Evolutionary conservation across 2,113 vertebrate species (phyloP).

Genomic region (Laticauda laticaudata): DNA sequence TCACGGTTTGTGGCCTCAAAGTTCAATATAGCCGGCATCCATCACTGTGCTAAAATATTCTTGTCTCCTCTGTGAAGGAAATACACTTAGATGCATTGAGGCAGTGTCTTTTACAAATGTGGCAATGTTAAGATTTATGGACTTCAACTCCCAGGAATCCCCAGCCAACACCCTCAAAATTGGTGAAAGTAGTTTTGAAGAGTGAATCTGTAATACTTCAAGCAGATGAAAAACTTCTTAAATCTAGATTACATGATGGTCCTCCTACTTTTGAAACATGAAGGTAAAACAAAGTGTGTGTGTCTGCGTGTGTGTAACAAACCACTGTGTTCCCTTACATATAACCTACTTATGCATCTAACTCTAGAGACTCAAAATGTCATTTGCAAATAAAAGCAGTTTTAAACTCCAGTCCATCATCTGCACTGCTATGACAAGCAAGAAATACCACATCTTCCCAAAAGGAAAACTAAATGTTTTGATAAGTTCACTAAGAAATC

Average conservation of each 20-base stretch:
- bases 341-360: neutral
- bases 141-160: neutral
- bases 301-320: neutral
- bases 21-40: neutral
- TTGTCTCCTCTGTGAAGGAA: neutral
- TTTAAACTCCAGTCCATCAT: neutral
- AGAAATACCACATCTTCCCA: slow-evolving; percentile 3
- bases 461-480: slow-evolving; percentile 15
- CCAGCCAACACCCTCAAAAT: neutral
- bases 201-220: neutral
- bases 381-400: neutral
- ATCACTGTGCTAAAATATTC: neutral
- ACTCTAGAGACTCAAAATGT: neutral
- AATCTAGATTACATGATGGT: neutral
- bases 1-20: neutral
- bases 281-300: neutral
- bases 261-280: neutral
- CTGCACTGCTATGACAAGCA: slow-evolving; percentile 16
- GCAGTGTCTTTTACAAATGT: neutral
- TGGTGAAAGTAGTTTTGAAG: neutral
- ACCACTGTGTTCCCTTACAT: neutral
- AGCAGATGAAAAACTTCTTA: neutral
- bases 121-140: neutral
- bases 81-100: neutral
- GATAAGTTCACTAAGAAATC: slow-evolving; percentile 23